Conservation (phyloP, 2,113 vertebrate genomes). For the Tragelaphus strepsiceros region DNA sequence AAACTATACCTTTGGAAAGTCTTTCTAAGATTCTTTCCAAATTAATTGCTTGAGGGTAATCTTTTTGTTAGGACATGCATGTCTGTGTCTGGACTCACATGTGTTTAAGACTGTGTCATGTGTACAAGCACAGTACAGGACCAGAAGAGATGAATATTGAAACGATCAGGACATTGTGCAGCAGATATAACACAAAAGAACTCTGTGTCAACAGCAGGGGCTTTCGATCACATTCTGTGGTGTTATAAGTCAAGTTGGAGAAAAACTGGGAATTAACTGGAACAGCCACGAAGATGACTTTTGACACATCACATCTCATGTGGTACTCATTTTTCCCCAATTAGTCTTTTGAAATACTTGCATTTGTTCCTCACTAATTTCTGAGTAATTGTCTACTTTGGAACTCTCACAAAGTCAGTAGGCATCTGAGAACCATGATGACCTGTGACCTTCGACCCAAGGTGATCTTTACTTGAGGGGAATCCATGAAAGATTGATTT, state of each 20-base stretch:
- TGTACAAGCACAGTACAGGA: fast-evolving
- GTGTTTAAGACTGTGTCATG: fast-evolving
- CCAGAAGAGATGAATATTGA: fast-evolving
- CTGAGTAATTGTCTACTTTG: slow-evolving; percentile 64
- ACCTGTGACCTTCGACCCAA: slow-evolving; percentile 78
- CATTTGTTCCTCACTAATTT: slow-evolving; percentile 65
- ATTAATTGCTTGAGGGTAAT: background rate
- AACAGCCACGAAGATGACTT: background rate
- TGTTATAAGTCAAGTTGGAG: background rate
- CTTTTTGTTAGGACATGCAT: background rate
- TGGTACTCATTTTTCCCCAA: slow-evolving; percentile 27
- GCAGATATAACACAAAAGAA: background rate
- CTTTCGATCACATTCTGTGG: background rate
- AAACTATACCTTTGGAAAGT: background rate
- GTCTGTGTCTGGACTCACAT: background rate
- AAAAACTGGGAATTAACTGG: background rate
- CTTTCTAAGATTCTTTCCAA: background rate
- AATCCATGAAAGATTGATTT: slow-evolving; percentile 77
- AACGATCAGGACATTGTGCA: fast-evolving
- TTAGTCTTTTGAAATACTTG: slow-evolving; percentile 42
- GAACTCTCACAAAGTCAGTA: slow-evolving; percentile 71
- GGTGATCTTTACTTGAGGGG: slow-evolving; percentile 76
- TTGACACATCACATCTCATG: background rate
- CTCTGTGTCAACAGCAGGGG: background rate
- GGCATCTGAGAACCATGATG: slow-evolving; percentile 70